Evolutionary conservation across 2,113 vertebrate species (phyloP), one percentile per base, ranked within the genome.

Genomic region (Alexandromys fortis): DNA sequence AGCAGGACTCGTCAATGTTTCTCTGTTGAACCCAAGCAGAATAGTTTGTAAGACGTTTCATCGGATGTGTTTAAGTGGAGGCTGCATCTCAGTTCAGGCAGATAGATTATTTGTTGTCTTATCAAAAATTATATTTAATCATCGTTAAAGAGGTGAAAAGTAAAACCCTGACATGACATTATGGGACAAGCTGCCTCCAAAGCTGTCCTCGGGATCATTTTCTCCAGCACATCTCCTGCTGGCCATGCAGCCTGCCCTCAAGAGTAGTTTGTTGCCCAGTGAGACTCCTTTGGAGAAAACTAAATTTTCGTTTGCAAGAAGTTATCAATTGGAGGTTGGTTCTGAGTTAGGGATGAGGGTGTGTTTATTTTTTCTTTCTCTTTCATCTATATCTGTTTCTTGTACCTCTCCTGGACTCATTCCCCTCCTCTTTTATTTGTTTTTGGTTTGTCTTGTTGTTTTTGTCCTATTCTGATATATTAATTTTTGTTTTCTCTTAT

Each of bases 1-100:
- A 14, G 47, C 67, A 79, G 26, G 33, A 22, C 68, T 75, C 38
- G 47, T 90, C 47, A n/a, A 1, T 65, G 5, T 89, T 94, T 86
- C 47, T 68, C 63, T 91, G 61, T 86, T 75, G 88, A 96, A 94
- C 47, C 49, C 26, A 76, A 92, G 81, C 35, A 88, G 89, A 92
- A 73, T 61, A 55, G 52, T 91, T 91, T 33, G 58, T 45, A 90
- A 89, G 52, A 45, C 30, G 42, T 90, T 81, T 96, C 76, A 95
- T 24, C 35, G 67, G 55, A 28, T 72, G 24, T 17, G 61, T 94
- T 91, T 21, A 17, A 45, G 10, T 42, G 21, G 78, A 88, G 28
- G 4, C 13, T 95, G 30, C 52, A 67, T 79, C n/a, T 58, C n/a
- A 89, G 9, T 26, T 42, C 89, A 49, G 78, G 35, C 58, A 42